Evolutionary conservation across 2,113 vertebrate genomes (phyloP).

Genomic region (Symphodus melops): DNA sequence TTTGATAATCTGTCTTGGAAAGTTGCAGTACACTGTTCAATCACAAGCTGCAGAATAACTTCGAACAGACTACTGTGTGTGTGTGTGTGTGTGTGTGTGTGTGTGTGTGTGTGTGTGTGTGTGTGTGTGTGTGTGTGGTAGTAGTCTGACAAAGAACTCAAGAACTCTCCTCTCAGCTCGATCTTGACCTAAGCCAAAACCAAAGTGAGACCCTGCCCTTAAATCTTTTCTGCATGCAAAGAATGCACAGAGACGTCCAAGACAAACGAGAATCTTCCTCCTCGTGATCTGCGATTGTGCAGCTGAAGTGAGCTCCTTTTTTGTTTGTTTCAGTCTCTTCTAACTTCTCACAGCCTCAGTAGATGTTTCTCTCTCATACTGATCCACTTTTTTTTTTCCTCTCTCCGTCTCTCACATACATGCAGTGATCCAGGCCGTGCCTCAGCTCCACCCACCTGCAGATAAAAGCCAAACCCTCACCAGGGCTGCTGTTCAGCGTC

Average conservation of each 20-base stretch:
- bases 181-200: slow-evolving; percentile 55
- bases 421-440: slow-evolving; percentile 52
- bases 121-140: slow-evolving; percentile 36
- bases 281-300: slow-evolving; percentile 27
- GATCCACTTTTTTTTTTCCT: slow-evolving; percentile 20
- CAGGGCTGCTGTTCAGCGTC: slow-evolving; percentile 85
- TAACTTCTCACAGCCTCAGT: slow-evolving; percentile 16
- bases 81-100: slow-evolving; percentile 34
- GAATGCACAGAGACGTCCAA: slow-evolving; percentile 67
- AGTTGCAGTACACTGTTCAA: no score
- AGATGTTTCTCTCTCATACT: slow-evolving; percentile 28
- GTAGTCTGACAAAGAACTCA: slow-evolving; percentile 24
- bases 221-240: slow-evolving; percentile 64
- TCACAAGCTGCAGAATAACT: background rate
- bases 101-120: slow-evolving; percentile 24
- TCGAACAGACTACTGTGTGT: slow-evolving; percentile 24
- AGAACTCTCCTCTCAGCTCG: slow-evolving; percentile 32
- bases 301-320: slow-evolving; percentile 40
- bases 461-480: slow-evolving; percentile 94
- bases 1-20: no score
- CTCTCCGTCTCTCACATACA: slow-evolving; percentile 34
- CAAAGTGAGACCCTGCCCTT: slow-evolving; percentile 55
- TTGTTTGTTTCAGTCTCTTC: slow-evolving; percentile 9
- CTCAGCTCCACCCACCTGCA: slow-evolving; percentile 92
- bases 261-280: slow-evolving; percentile 67